Evolutionary conservation across 2,113 vertebrate genomes (phyloP).

Genomic region (Picathartes gymnocephalus): DNA sequence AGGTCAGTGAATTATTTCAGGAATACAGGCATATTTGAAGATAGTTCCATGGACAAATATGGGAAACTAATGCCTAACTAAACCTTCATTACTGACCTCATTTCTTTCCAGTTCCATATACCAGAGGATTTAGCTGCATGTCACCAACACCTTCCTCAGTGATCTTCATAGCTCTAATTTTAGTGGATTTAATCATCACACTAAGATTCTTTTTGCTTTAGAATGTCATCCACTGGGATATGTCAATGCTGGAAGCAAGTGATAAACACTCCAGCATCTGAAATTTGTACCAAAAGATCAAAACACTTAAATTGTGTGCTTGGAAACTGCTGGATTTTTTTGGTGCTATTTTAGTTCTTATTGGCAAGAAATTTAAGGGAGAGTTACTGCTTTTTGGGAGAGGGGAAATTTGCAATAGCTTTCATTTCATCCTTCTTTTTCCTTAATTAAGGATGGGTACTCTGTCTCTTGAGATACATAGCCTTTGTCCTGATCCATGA

Average conservation of each 20-base stretch:
- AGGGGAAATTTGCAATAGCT: background rate
- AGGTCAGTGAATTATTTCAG: background rate
- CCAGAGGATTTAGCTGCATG: background rate
- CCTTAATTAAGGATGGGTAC: background rate
- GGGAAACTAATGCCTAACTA: background rate
- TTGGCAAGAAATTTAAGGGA: background rate
- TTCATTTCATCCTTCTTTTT: background rate
- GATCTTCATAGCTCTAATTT: background rate
- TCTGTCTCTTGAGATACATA: background rate
- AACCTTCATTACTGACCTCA: background rate
- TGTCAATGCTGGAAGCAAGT: background rate
- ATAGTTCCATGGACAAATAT: background rate
- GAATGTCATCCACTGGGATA: background rate
- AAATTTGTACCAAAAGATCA: background rate
- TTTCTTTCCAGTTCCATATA: background rate
- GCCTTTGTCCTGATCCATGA: background rate
- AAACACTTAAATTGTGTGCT: background rate
- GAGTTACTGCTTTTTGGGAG: background rate
- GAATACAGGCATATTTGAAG: background rate
- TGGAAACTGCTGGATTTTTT: background rate
- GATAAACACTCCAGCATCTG: background rate
- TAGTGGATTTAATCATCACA: background rate
- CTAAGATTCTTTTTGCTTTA: background rate
- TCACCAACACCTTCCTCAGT: background rate
- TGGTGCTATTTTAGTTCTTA: background rate